Conservation (phyloP, 2,113 vertebrate species). For the Falco punctatus region DNA sequence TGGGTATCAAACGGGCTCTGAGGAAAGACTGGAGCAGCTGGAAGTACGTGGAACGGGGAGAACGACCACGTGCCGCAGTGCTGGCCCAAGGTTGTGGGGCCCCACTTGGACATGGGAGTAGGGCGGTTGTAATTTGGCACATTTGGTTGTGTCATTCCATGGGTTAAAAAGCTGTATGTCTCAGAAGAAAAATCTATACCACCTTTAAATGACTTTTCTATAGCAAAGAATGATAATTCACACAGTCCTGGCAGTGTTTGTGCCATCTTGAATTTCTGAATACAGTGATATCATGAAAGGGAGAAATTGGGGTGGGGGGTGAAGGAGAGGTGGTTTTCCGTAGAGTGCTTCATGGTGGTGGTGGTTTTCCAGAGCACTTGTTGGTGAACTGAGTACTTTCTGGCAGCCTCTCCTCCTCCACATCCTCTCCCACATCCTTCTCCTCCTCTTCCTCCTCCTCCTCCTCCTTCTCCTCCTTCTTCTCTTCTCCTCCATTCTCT, state of each 20-base stretch:
- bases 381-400: not conserved
- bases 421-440: too few species aligned
- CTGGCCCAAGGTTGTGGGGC: not conserved
- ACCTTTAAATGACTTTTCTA: not conserved
- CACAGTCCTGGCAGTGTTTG: not conserved
- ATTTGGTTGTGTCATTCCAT: too few species aligned
- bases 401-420: not conserved
- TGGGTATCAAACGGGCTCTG: not conserved
- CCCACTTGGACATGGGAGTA: not conserved
- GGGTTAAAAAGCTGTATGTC: not conserved
- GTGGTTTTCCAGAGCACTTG: not conserved
- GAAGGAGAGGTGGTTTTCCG: not conserved
- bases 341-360: not conserved
- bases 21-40: too few species aligned
- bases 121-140: fast-evolving
- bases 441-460: not conserved
- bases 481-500: too few species aligned
- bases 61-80: not conserved
- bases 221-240: not conserved
- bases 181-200: too few species aligned
- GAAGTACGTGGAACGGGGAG: not conserved
- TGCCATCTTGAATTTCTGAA: not conserved
- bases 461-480: not conserved
- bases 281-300: fast-evolving
- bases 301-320: not conserved